phyloP scores from a whole-genome alignment of 2,888 invertebrate species.

The Eupithecia vulgata region DNA sequence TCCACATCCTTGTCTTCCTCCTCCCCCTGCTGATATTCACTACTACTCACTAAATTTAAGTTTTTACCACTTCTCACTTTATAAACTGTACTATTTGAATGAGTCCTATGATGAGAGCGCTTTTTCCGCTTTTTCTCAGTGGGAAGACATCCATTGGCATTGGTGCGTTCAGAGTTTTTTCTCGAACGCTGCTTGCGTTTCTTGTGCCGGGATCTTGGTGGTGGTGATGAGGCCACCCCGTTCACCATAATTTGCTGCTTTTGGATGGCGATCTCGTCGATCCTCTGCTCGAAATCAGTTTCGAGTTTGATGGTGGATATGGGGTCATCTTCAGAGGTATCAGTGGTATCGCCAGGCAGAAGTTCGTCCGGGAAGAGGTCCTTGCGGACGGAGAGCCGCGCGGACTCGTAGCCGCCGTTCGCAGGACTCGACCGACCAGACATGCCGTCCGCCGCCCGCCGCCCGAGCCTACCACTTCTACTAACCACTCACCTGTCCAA shows the following conservation, averaged over 20 bases:
- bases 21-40: slow-evolving; percentile 69
- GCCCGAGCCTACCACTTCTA: slow-evolving; percentile 80
- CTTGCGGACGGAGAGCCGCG: slow-evolving; percentile 79
- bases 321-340: slow-evolving; percentile 63
- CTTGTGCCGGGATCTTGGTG: slow-evolving; percentile 66
- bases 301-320: slow-evolving; percentile 77
- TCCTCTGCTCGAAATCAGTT: slow-evolving; percentile 81
- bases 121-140: slow-evolving; percentile 74
- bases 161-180: slow-evolving; percentile 63
- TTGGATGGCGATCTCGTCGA: slow-evolving; percentile 76
- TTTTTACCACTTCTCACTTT: slow-evolving; percentile 82
- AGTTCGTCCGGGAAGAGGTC: slow-evolving; percentile 77
- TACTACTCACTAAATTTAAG: slow-evolving; percentile 81
- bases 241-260: slow-evolving; percentile 68
- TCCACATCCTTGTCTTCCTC: slow-evolving; percentile 55
- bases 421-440: slow-evolving; percentile 80
- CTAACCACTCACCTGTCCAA: slow-evolving; percentile 82
- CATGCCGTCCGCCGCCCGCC: slow-evolving; percentile 78
- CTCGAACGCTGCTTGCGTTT: slow-evolving; percentile 77
- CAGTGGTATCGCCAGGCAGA: slow-evolving; percentile 57
- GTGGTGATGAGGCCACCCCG: slow-evolving; percentile 65
- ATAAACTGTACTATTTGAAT: slow-evolving; percentile 64
- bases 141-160: slow-evolving; percentile 69
- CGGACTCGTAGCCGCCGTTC: slow-evolving; percentile 79
- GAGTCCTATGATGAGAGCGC: slow-evolving; percentile 69